phyloP scores from a whole-genome alignment of 2,888 invertebrate species.

The Dasysyrphus albostriatus region DNA sequence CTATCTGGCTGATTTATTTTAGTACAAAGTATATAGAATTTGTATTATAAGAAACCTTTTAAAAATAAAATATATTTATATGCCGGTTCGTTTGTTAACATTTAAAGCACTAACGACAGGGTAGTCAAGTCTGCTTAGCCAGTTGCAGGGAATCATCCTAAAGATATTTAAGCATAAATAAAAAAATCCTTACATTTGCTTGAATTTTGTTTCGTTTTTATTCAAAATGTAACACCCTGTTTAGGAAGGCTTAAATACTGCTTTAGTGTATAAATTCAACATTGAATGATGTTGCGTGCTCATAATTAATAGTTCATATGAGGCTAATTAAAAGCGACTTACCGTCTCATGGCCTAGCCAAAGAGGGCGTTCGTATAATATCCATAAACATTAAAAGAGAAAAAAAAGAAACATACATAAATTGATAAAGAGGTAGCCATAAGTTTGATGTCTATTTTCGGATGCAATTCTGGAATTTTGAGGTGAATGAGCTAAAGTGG shows the following conservation, averaged over 20 bases:
- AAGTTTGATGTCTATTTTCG: constrained; percentile 59
- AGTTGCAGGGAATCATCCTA: too few species aligned
- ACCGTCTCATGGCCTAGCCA: constrained; percentile 66
- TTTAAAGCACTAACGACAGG: too few species aligned
- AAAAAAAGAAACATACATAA: background rate
- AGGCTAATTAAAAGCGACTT: constrained; percentile 74
- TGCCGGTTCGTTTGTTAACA: too few species aligned
- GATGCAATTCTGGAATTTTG: constrained; percentile 58
- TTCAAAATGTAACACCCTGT: constrained; percentile 8
- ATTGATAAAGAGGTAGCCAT: constrained; percentile 11
- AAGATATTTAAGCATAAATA: too few species aligned
- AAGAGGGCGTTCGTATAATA: constrained; percentile 55
- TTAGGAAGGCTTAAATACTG: background rate
- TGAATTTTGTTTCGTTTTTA: background rate
- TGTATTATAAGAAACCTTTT: too few species aligned
- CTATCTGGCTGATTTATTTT: too few species aligned
- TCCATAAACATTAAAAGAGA: background rate
- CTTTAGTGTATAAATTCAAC: constrained; percentile 24
- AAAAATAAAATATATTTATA: too few species aligned
- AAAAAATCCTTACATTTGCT: too few species aligned
- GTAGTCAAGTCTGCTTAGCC: too few species aligned
- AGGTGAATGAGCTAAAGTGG: constrained; percentile 66
- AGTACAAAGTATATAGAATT: too few species aligned
- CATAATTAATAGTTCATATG: constrained; percentile 75
- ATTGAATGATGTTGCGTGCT: constrained; percentile 68